Evolutionary conservation across 2,888 invertebrate genomes (phyloP), one percentile per base, ranked within the genome.

Genomic region (Patella ulyssiponensis): DNA sequence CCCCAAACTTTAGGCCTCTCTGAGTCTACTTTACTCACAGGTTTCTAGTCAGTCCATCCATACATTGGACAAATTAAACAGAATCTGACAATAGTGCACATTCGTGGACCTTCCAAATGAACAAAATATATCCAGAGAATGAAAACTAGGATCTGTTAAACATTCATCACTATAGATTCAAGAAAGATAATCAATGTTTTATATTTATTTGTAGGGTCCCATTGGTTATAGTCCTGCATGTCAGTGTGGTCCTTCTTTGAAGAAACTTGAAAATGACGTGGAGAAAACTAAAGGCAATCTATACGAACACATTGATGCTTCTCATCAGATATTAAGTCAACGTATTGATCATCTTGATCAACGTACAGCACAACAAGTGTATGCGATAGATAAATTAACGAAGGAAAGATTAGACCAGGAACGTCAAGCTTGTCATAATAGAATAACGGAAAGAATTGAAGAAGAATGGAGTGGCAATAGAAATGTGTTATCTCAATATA

Each of bases 191-290:
- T 23, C 1, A 14, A 51, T 15, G 53, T 73, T 73, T 77, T 15
- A 12, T 27, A 64, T 70, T 11, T 79, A 58, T 72, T 87, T 86
- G 1, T 85, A 93, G 92, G 98, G 98, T 1, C 98, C 98, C 0
- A 95, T 97, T n/a, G 97, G 98, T 2, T 91, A 89, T 79, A 86
- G 89, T 2, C 90, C 91, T 0, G 95, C 96, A 2, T 97, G 97
- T 0, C 96, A 97, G 91, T 98, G 98, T 90, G 96, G 96, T 0
- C 98, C 98, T 0, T 95, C 97, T 91, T 95, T 98, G 89, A 94
- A 96, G 81, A 96, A 96, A 84, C 94, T 98, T 92, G 97, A 97
- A 90, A 95, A 96, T 82, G 87, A 91, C 77, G 85, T 97, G 74
- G 96, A 96, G 86, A 94, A 95, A 84, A 96, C 96, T 87, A 95